These are phyloP conservation scores for Hydrotaea cyrtoneurina DNA, from an alignment of 2,888 invertebrate genomes.

Conservation along the genomic window DNA sequence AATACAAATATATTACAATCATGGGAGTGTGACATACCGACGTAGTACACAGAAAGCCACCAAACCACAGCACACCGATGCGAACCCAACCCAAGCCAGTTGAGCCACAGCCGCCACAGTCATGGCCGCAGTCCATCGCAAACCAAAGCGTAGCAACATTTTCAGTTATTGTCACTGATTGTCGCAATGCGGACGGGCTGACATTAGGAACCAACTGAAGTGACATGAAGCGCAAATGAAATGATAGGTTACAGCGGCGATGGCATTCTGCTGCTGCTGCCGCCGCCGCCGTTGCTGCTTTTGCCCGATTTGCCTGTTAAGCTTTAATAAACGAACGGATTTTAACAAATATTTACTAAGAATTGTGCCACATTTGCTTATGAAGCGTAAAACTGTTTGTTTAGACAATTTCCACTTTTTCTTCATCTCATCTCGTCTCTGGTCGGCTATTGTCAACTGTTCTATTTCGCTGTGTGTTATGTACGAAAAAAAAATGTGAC, in stretches of 20 bases:
- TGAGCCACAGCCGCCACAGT: background rate
- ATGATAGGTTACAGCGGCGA: background rate
- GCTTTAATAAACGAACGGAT: conserved; percentile 33
- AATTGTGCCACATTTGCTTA: conserved; percentile 19
- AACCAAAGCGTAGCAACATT: background rate
- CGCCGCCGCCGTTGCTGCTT: background rate
- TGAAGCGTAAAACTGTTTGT: conserved; percentile 29
- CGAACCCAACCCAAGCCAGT: background rate
- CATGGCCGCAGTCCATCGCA: background rate
- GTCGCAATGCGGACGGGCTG: conserved; percentile 60
- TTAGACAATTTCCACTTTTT: conserved; percentile 3
- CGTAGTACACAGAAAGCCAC: background rate
- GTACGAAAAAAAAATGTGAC: background rate
- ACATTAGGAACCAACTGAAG: conserved; percentile 61
- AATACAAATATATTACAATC: conserved; percentile 3
- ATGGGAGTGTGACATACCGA: background rate
- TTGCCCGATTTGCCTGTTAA: conserved; percentile 32
- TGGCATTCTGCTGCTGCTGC: conserved; percentile 11
- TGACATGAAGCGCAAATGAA: conserved; percentile 22
- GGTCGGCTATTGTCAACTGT: background rate
- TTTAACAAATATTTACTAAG: conserved; percentile 43
- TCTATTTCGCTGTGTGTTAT: background rate
- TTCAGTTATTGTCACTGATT: conserved; percentile 37
- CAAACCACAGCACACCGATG: conserved; percentile 11
- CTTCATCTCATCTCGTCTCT: background rate